Evolutionary conservation across 1,140 invertebrate genomes (phyloP).

Genomic region (Pentalonia nigronervosa): DNA sequence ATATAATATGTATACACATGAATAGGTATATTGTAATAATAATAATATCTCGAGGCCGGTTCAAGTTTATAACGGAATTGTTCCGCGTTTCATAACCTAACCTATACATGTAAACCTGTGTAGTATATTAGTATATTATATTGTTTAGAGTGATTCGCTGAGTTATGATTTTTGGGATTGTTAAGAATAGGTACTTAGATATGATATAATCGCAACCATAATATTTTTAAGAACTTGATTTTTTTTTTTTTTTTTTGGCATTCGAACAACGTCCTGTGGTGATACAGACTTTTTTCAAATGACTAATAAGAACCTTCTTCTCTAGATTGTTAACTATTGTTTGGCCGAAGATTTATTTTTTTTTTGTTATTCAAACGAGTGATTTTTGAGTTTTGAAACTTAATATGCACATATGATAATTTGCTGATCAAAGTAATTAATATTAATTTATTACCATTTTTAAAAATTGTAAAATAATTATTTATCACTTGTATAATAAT

Average conservation of each 20-base stretch:
- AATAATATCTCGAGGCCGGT: neutral
- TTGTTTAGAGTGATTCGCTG: neutral
- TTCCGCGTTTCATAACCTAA: no score
- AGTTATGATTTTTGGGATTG: neutral
- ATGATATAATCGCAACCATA: neutral
- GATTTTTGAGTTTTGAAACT: neutral
- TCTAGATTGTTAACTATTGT: neutral
- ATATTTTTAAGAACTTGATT: neutral
- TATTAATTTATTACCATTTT: no score
- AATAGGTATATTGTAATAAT: neutral
- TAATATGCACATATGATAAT: no score
- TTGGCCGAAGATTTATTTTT: neutral
- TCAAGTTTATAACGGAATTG: slow-evolving; percentile 6
- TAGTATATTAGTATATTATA: neutral
- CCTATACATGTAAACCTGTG: neutral
- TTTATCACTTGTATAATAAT: no score
- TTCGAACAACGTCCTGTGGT: neutral
- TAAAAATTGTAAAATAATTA: no score
- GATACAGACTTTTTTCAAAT: neutral
- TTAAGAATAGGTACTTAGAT: neutral
- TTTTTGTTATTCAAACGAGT: neutral
- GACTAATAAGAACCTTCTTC: neutral
- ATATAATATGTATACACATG: no score
- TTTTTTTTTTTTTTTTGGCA: neutral
- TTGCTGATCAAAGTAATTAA: no score